A percentile compares a stretch with the other conserved stretches of the same genome.
Evolutionary conservation across 2,113 vertebrate species (phyloP).

Genomic region (Oriolus oriolus): DNA sequence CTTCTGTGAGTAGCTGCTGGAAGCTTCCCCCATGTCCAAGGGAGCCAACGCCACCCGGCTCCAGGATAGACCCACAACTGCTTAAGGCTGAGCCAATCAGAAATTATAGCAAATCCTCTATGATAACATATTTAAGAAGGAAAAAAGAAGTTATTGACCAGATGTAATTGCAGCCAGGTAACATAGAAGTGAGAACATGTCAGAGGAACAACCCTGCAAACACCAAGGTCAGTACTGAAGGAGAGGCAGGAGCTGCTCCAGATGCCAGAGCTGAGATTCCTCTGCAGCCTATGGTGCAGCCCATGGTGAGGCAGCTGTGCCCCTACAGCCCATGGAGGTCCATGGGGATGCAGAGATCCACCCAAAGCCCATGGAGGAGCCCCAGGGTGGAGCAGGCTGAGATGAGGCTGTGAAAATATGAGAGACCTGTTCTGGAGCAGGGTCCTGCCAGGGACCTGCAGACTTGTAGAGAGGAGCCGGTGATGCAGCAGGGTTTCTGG

Average conservation of each 20-base stretch:
- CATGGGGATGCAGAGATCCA: background rate
- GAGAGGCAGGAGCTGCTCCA: fast-evolving
- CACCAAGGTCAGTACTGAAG: background rate
- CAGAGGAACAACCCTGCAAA: background rate
- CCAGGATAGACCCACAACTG: background rate
- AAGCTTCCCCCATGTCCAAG: background rate
- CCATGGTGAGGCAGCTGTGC: background rate
- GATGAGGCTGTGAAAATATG: background rate
- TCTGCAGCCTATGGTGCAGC: fast-evolving
- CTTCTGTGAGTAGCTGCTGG: background rate
- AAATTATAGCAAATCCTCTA: background rate
- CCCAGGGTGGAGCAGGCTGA: background rate
- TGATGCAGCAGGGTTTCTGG: background rate
- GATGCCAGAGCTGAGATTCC: fast-evolving
- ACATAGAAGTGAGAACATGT: background rate
- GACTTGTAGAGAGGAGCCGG: background rate
- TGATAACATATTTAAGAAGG: background rate
- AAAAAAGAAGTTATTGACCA: background rate
- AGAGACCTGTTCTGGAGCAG: background rate
- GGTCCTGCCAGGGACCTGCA: background rate
- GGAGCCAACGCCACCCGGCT: background rate
- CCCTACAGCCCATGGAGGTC: background rate
- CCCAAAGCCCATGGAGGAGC: background rate
- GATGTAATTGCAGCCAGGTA: background rate
- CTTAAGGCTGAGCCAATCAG: background rate